These are phyloP conservation scores for Gnathonemus echidnorhynchus DNA, from an alignment of 2,113 vertebrate species.

Conservation along the genomic window DNA sequence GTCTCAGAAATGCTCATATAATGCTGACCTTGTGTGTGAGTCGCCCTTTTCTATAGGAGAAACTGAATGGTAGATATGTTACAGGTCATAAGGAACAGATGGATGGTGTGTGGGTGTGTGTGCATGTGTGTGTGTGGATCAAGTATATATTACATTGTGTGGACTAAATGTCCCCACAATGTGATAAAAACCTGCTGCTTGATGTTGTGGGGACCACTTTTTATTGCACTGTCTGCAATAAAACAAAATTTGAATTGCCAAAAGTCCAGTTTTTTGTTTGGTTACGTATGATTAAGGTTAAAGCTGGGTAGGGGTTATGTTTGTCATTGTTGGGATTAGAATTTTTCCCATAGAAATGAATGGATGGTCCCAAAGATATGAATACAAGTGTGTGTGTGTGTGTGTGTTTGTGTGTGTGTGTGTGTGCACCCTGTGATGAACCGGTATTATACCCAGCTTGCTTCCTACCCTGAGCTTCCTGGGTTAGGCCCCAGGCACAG, in stretches of 20 bases:
- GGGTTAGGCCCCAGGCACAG: background rate
- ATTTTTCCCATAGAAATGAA: background rate
- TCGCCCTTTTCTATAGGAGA: background rate
- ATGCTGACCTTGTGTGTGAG: background rate
- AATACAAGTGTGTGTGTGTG: background rate
- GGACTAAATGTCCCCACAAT: background rate
- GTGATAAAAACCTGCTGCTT: background rate
- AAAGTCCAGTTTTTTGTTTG: background rate
- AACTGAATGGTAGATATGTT: background rate
- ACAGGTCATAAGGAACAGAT: background rate
- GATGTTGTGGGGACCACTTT: background rate
- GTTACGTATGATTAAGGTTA: background rate
- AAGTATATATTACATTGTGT: too few species aligned
- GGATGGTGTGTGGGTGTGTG: background rate
- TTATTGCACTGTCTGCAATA: background rate
- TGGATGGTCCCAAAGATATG: background rate
- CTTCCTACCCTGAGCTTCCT: background rate
- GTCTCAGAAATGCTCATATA: background rate
- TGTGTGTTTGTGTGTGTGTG: background rate
- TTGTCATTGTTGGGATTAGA: background rate
- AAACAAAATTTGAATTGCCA: background rate
- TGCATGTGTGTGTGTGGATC: too few species aligned
- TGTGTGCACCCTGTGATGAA: background rate
- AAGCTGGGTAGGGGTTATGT: background rate
- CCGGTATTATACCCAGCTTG: background rate